Evolutionary conservation across 2,888 invertebrate genomes (phyloP).

Genomic region (Stenoptilia bipunctidactyla): DNA sequence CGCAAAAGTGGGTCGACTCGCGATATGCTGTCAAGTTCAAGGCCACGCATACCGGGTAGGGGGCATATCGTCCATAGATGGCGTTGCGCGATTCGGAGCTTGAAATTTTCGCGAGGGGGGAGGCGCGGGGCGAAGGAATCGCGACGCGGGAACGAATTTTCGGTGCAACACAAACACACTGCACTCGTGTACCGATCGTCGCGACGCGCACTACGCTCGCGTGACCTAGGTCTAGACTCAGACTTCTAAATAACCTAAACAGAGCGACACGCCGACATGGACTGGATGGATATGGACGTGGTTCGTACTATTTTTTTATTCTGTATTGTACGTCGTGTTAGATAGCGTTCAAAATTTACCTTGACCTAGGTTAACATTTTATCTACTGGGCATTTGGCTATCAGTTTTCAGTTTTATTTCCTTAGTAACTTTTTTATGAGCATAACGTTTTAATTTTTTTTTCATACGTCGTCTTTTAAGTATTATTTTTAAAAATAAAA

Average conservation of each 20-base stretch:
- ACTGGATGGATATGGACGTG: constrained; percentile 67
- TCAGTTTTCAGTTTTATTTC: no score
- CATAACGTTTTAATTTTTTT: no score
- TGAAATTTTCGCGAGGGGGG: constrained; percentile 56
- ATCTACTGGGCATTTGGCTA: constrained; percentile 9
- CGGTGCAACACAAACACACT: constrained; percentile 64
- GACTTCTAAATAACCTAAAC: constrained; percentile 42
- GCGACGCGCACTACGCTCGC: constrained; percentile 62
- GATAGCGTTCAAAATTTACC: constrained; percentile 38
- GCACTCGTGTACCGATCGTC: constrained; percentile 65
- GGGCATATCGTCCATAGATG: constrained; percentile 55
- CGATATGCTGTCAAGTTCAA: constrained; percentile 65
- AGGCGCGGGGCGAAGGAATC: constrained; percentile 41
- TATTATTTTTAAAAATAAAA: no score
- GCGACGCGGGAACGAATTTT: constrained; percentile 58
- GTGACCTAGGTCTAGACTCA: constrained; percentile 34
- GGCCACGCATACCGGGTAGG: constrained; percentile 47
- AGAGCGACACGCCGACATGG: constrained; percentile 48
- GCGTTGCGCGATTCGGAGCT: constrained; percentile 55
- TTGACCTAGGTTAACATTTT: constrained; percentile 67
- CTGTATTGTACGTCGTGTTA: neutral
- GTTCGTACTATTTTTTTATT: constrained; percentile 38
- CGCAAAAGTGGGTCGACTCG: constrained; percentile 58
- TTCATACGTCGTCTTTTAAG: no score
- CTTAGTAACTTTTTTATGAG: no score